A percentile compares a stretch with the other conserved stretches of the same genome.
Evolutionary conservation across 2,113 vertebrate genomes (phyloP).

Genomic region (Oxygymnocypris stewartii): DNA sequence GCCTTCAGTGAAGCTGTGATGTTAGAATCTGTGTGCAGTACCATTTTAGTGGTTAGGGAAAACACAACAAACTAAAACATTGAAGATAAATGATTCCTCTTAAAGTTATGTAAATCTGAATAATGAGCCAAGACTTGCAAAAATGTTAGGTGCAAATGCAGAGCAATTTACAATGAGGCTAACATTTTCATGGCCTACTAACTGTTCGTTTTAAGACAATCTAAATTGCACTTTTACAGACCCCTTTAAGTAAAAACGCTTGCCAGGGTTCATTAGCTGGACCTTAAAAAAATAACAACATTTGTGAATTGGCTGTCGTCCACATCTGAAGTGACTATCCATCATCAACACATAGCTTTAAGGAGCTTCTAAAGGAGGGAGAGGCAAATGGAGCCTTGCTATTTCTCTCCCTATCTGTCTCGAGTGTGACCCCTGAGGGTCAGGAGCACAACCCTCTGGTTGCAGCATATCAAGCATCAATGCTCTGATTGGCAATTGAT

Average conservation of each 20-base stretch:
- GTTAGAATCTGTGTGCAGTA: background rate
- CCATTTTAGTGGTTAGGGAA: background rate
- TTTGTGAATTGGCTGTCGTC: conserved; percentile 27
- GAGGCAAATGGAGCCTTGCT: background rate
- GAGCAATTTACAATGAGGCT: background rate
- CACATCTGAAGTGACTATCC: conserved; percentile 15
- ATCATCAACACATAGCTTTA: conserved; percentile 38
- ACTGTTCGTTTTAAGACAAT: background rate
- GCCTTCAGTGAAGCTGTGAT: background rate
- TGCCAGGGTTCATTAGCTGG: conserved; percentile 17
- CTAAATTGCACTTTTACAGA: background rate
- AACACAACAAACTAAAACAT: background rate
- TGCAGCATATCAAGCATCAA: background rate
- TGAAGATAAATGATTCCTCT: conserved; percentile 14
- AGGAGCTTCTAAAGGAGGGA: background rate
- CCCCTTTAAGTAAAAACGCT: conserved; percentile 11
- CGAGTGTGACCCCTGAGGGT: background rate
- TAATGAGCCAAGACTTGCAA: conserved; percentile 3
- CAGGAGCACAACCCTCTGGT: background rate
- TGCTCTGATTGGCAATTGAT: conserved; percentile 13
- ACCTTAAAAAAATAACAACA: conserved; percentile 19
- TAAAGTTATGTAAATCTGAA: conserved; percentile 2
- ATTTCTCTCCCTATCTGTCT: conserved; percentile 5
- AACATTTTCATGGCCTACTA: conserved; percentile 27
- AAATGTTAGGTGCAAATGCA: background rate